Base-by-base conservation (phyloP, 1,140 invertebrate species). In the Pogonus chalceus region DNA sequence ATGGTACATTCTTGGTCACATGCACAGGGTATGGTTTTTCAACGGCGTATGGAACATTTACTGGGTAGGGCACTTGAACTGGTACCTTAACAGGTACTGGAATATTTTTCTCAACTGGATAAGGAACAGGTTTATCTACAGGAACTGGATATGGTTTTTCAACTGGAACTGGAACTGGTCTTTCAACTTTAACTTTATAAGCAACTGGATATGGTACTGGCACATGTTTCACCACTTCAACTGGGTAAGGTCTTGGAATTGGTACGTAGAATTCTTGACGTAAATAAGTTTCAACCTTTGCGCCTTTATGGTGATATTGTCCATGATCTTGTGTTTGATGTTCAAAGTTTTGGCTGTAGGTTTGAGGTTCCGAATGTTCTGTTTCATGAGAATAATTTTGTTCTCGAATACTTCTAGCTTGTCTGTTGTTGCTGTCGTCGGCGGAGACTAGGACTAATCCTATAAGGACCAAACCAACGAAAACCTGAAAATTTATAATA, bases 171-270 rank as follows among this genome's bases (percentile, higher is more conserved):
- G 55, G 58, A 14, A 59, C 55, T 4, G 49, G 53, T 23, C 58
- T 60, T 12, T 69, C 67, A 1, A 71, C 63, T 10, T 67, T 75
- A 48, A 77, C 63, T 35, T 70, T 68, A n/a, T 76, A 70, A 54
- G 76, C 74, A 0, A 78, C 75, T 2, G 74, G 72, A 49, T 71
- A 69, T 1, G 73, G 73, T 10, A 64, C 61, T 1, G 59, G 62
- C n/a, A 67, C 62, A 23, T 64, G 64, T 53, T 65, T 69, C 20
- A 63, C 63, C 1, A 69, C 60, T 24, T 56, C 60, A 10, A 68
- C 61, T 14, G 63, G 65, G 20, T 63, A 62, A 20, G 66, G 66
- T 26, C 65, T 58, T 21, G 66, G 65, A 23, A 65, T 51, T n/a
- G 65, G 58, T 1, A 68, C 60, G 10, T 64, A 63, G 16, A 62